Conservation (phyloP, 2,888 invertebrate genomes). For the Junonia oenone region DNA sequence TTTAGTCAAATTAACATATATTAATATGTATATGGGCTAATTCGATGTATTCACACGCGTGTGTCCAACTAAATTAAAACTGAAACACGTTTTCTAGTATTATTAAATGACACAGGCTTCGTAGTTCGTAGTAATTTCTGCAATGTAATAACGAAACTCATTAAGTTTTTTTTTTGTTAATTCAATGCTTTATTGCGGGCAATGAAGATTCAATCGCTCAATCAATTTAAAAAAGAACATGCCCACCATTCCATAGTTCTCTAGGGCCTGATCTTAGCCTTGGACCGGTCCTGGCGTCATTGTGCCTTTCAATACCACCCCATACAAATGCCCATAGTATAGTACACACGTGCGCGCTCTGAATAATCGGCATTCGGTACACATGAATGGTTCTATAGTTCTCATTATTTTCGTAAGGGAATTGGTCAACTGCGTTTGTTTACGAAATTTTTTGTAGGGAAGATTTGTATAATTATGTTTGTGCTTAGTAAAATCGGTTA, state of each 20-base stretch:
- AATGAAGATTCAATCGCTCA: neutral
- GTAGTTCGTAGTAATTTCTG: neutral
- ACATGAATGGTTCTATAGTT: constrained; percentile 40
- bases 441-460: neutral
- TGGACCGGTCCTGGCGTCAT: constrained; percentile 41
- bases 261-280: constrained; percentile 31
- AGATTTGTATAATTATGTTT: neutral
- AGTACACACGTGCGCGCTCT: constrained; percentile 63
- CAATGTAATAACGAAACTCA: neutral
- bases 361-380: constrained; percentile 32
- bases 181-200: neutral
- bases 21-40: neutral
- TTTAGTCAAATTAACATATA: neutral
- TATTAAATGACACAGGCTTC: neutral
- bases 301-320: constrained; percentile 50
- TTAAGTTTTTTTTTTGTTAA: neutral
- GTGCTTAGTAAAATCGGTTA: too few species aligned
- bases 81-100: neutral
- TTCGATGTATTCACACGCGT: neutral
- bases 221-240: constrained; percentile 6
- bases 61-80: neutral
- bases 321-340: constrained; percentile 29
- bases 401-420: constrained; percentile 15
- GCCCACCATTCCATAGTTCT: constrained; percentile 7
- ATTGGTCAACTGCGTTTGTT: constrained; percentile 21